Base-by-base conservation (phyloP, 2,888 invertebrate genomes). In the Xanthorhoe spadicearia region DNA sequence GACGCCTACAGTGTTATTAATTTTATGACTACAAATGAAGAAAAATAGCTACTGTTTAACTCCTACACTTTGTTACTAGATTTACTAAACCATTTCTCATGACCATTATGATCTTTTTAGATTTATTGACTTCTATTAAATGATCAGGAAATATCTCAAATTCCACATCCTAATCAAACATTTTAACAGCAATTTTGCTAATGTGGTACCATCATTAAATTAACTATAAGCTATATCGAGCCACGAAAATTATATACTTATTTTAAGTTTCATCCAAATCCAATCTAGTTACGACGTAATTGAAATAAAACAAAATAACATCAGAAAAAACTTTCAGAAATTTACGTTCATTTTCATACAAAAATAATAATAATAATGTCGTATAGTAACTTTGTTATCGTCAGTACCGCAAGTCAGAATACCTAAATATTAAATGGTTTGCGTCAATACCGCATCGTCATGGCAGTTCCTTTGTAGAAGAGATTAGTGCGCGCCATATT, bases 391-490 rank as follows among this genome's bases (percentile, higher is more conserved):
- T 23, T 17, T 68, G 64, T 50, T 56, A 52, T 53, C 28, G 80
- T 63, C 81, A 77, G 87, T 89, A 89, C 87, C 49, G 13, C 64
- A 61, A 64, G 74, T 87, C 82, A 84, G 82, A 88, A 90, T 89
- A 92, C 88, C 90, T 89, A 90, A 92, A 90, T 90, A 90, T 91
- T 87, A 91, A 92, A 91, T 88, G 89, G 90, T 88, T 90, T 79
- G 88, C 86, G 84, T 87, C 83, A 82, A 87, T 84, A 88, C 87
- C 77, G 92, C 91, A 78, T 74, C 79, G 91, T 93, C 93, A 93
- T 91, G 91, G 87, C 88, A 86, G 87, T 86, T 86, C 85, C 85
- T 91, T 92, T 92, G 92, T 92, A 83, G 80, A 77, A 74, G 77
- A 89, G 91, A 92, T 92, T 91, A 92, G 86, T 87, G 79, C 78